These are phyloP conservation scores for Melopsittacus undulatus DNA, from an alignment of 2,797 vertebrate genomes.

Conservation along the genomic window DNA sequence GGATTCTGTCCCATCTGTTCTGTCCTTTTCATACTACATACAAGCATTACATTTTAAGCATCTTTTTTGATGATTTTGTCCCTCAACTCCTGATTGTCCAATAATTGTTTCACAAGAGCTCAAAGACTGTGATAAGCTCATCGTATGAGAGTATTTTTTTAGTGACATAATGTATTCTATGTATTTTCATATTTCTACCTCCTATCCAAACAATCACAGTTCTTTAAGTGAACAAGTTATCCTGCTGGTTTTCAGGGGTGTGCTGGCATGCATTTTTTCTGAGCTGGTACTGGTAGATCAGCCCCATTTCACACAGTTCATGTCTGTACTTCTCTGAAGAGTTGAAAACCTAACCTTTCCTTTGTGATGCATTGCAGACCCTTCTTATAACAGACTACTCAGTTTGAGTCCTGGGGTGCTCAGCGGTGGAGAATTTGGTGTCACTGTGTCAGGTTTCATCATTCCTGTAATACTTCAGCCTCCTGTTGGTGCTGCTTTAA, in stretches of 20 bases:
- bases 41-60: neutral
- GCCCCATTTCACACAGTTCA: neutral
- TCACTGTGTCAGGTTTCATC: neutral
- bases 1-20: neutral
- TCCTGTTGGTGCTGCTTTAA: neutral
- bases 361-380: neutral
- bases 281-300: neutral
- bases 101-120: neutral
- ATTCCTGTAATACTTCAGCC: neutral
- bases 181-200: neutral
- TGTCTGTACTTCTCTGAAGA: neutral
- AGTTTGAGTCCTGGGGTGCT: neutral
- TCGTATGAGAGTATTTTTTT: neutral
- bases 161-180: neutral
- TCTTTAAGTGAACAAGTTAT: neutral
- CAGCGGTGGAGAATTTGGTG: neutral
- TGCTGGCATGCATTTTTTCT: neutral
- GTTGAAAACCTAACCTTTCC: neutral
- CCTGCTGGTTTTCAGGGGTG: neutral
- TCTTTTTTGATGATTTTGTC: neutral
- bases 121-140: neutral
- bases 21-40: neutral
- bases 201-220: fast-evolving
- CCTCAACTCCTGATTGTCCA: neutral
- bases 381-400: neutral